Percentiles rank a stretch among this genome's conserved stretches.
Conservation (phyloP, 1,140 invertebrate genomes). For the Drosophila watanabei region DNA sequence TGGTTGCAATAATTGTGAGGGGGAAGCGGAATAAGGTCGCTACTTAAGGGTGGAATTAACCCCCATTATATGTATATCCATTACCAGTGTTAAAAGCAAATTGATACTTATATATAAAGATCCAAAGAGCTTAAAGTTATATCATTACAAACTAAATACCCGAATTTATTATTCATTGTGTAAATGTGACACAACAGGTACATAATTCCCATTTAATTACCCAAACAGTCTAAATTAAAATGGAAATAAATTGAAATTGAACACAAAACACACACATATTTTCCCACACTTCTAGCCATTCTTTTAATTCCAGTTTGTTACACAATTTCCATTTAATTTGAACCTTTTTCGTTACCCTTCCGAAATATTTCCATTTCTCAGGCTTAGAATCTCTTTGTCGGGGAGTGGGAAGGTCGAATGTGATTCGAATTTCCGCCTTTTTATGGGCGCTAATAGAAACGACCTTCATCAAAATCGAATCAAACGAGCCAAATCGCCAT, state of each 20-base stretch:
- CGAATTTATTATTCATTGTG: slow-evolving; percentile 2
- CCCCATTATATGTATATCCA: too few relatives aligned
- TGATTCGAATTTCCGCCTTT: slow-evolving; percentile 43
- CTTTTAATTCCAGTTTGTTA: slow-evolving; percentile 12
- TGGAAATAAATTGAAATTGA: neutral
- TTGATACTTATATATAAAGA: neutral
- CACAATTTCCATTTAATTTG: slow-evolving; percentile 30
- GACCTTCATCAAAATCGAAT: slow-evolving; percentile 77
- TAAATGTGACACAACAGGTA: neutral
- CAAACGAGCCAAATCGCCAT: slow-evolving; percentile 62
- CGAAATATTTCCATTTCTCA: slow-evolving; percentile 4
- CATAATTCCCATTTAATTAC: slow-evolving; percentile 4
- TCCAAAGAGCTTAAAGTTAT: neutral
- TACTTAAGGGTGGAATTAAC: neutral
- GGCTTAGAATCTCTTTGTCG: slow-evolving; percentile 14
- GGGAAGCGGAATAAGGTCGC: neutral
- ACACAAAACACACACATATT: neutral
- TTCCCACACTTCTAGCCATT: neutral
- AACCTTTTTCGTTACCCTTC: neutral
- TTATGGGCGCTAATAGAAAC: slow-evolving; percentile 58
- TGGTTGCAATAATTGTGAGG: slow-evolving; percentile 22
- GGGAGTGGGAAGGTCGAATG: slow-evolving; percentile 33
- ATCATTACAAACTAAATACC: neutral
- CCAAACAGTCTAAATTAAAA: slow-evolving; percentile 1
- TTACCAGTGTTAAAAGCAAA: neutral